phyloP scores from a whole-genome alignment of 23 tunicate genomes.

The Clavelina lepadiformis region DNA sequence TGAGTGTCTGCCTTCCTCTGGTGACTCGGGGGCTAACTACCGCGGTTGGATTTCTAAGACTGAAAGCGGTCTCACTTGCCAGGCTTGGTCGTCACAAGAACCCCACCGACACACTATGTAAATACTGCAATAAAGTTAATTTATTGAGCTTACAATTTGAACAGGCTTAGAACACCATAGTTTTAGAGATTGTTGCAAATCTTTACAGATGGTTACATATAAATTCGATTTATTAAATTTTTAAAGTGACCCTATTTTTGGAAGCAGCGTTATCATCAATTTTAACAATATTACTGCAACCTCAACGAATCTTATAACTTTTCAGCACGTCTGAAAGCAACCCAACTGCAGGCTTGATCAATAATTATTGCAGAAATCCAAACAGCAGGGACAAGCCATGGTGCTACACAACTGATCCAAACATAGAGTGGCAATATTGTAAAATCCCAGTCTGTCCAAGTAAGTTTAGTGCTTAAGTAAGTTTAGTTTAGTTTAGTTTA shows the following conservation, averaged over 20 bases:
- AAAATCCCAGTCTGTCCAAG: constrained; percentile 63
- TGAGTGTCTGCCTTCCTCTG: constrained; percentile 32
- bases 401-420: constrained; percentile 73
- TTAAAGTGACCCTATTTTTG: too few species aligned
- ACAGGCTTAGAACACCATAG: too few species aligned
- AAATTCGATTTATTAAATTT: too few species aligned
- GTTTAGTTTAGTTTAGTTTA: too few species aligned
- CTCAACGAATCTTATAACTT: too few species aligned
- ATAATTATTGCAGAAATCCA: constrained; percentile 69
- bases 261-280: too few species aligned
- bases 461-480: too few species aligned
- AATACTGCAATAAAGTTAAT: too few species aligned
- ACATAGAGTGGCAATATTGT: constrained; percentile 66
- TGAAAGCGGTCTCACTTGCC: constrained; percentile 39
- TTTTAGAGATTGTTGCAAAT: too few species aligned
- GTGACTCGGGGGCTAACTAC: constrained; percentile 31
- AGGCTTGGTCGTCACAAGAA: constrained; percentile 50
- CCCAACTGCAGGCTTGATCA: constrained; percentile 43
- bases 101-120: constrained; percentile 29
- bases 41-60: constrained; percentile 82
- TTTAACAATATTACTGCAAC: too few species aligned
- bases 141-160: too few species aligned
- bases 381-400: constrained; percentile 37
- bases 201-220: too few species aligned
- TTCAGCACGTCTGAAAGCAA: constrained; percentile 36